Conservation (phyloP, 2,888 invertebrate species). For the Melinaea menophilus region DNA sequence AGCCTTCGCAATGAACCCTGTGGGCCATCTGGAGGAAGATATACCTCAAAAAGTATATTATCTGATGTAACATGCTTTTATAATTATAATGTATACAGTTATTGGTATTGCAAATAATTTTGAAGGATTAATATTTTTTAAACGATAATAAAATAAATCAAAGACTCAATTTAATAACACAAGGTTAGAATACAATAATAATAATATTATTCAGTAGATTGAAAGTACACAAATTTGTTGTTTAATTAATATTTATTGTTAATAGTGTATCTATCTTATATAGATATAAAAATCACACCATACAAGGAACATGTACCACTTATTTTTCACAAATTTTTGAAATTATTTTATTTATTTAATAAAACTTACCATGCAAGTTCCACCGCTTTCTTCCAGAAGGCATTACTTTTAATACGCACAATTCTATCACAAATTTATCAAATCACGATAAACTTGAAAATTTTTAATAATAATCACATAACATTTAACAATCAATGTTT, state of each 20-base stretch:
- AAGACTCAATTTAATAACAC: conserved; percentile 2
- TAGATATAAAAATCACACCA: neutral
- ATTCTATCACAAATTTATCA: neutral
- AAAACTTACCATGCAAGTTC: conserved; percentile 83
- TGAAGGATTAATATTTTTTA: neutral
- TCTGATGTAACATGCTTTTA: conserved; percentile 30
- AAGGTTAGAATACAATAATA: conserved; percentile 13
- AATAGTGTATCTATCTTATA: too few relatives aligned
- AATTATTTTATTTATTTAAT: conserved; percentile 8
- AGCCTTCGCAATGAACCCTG: conserved; percentile 81
- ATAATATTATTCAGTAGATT: too few relatives aligned
- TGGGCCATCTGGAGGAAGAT: conserved; percentile 79
- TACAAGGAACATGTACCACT: neutral
- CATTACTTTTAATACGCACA: conserved; percentile 43
- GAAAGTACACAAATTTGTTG: too few relatives aligned
- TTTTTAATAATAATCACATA: conserved; percentile 17
- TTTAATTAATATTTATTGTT: too few relatives aligned
- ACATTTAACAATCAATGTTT: conserved; percentile 6
- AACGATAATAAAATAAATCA: too few relatives aligned
- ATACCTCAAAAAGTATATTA: conserved; percentile 33
- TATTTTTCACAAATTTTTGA: neutral
- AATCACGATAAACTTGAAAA: too few relatives aligned
- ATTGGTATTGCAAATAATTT: neutral
- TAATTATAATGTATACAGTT: neutral
- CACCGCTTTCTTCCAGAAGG: conserved; percentile 85